phyloP scores from a whole-genome alignment of 2,113 vertebrate genomes.

The Coracopsis vasa region DNA sequence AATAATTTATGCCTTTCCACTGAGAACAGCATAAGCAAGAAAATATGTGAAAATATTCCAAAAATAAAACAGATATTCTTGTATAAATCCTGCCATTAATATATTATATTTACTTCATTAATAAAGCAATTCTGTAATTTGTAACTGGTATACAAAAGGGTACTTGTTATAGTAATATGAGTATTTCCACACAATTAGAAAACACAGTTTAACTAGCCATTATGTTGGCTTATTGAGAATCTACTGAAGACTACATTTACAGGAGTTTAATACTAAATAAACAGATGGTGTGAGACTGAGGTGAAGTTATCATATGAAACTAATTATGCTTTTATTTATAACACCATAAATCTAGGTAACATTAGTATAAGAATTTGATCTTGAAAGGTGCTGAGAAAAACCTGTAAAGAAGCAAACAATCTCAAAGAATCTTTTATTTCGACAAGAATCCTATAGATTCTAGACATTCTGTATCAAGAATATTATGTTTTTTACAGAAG shows the following conservation, averaged over 20 bases:
- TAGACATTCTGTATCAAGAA: neutral
- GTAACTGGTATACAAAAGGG: neutral
- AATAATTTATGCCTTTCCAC: neutral
- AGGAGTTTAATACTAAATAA: neutral
- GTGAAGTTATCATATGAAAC: neutral
- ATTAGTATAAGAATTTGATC: neutral
- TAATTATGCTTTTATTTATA: neutral
- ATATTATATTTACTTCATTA: neutral
- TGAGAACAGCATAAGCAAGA: neutral
- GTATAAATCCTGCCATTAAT: neutral
- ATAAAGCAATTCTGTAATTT: neutral
- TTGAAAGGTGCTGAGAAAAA: neutral
- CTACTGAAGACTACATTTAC: neutral
- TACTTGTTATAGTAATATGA: neutral
- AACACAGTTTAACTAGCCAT: neutral
- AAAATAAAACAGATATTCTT: neutral
- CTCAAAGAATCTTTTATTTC: neutral
- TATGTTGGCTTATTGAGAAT: neutral
- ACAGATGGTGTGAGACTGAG: neutral
- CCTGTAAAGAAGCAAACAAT: neutral
- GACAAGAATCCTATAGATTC: neutral
- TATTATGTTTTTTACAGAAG: neutral
- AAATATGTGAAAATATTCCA: neutral
- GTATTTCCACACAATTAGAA: neutral
- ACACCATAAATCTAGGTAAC: neutral